Conservation (phyloP, 2,113 vertebrate genomes). For the Hiodon tergisus region DNA sequence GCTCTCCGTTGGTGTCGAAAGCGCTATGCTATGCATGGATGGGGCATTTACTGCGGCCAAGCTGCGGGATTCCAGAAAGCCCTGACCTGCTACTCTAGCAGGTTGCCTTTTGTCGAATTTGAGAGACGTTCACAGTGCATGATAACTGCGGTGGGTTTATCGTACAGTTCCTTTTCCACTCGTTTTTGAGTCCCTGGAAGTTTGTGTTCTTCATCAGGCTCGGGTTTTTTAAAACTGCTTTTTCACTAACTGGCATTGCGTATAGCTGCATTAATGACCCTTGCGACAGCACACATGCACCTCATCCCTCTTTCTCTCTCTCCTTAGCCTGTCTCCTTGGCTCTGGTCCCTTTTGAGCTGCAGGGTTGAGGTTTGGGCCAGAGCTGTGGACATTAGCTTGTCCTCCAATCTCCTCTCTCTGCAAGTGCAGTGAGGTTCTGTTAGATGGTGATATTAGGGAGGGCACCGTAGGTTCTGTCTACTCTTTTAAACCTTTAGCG, state of each 20-base stretch:
- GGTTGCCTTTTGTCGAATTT: too few relatives aligned
- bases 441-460: not conserved
- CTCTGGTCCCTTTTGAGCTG: not conserved
- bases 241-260: not conserved
- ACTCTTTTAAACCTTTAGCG: conserved; percentile 63
- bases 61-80: not conserved
- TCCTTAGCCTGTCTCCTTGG: not conserved
- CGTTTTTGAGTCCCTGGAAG: too few relatives aligned
- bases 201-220: not conserved
- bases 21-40: not conserved
- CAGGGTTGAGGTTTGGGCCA: conserved; percentile 10
- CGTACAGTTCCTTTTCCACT: too few relatives aligned
- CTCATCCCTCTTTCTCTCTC: not conserved
- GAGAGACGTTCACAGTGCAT: not conserved
- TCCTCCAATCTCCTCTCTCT: not conserved
- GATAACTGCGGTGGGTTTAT: not conserved
- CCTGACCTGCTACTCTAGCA: not conserved
- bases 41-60: not conserved
- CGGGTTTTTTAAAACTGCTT: not conserved
- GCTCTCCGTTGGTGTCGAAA: conserved; percentile 44
- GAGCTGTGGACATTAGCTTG: not conserved
- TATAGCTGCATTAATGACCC: not conserved
- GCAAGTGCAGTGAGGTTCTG: not conserved
- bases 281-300: not conserved
- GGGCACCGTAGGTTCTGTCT: conserved; percentile 9